Base-by-base conservation (phyloP, 2,888 invertebrate genomes). In the Eustalomyia histrio region DNA sequence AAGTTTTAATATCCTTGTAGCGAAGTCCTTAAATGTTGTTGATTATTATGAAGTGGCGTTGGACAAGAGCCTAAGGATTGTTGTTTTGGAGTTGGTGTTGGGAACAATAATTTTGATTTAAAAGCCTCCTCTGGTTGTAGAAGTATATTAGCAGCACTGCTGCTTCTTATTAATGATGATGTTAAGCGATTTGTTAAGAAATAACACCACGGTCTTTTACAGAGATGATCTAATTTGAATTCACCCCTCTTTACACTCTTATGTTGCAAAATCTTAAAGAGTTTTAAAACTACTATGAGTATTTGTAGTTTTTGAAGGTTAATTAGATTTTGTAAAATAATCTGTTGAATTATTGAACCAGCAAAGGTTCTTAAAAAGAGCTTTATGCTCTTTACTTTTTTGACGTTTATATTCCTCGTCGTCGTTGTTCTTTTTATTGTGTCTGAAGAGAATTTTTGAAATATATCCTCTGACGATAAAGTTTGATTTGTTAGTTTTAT, bases 111-210 rank as follows among this genome's bases (percentile, higher is more conserved):
- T 61, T 35, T 78, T 39, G 57, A 63, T 78, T 57, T 75, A 67
- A 78, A 81, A 80, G 80, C 80, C 80, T 80, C 80, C 72, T 80
- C 67, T 72, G 61, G 47, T 68, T 71, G 35, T 57, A 33, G 12
- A 57, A 53, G 3, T 14, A 58, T 47, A 1, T 65, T 17, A 65
- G 67, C 81, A 78, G 67, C 78, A 71, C 78, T 75, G 63, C 78
- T 67, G 67, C 67, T 47, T 58, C 1, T 58, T 64, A 7, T 7
- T 29, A 7, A 43, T 61, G 67, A 50, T 52, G 43, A 29, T 29
- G 60, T 58, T 14, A 35, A 14, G 10, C 53, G 17, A 17, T 4
- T 5, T 35, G 21, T 73, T 50, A 12, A 1, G 35, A n/a, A 61
- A 61, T 24, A 35, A 47, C 24, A 57, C 65, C 64, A 60, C 58